Evolutionary conservation across 2,888 invertebrate genomes (phyloP), one percentile per base, ranked within the genome.

Genomic region (Leuctra nigra): DNA sequence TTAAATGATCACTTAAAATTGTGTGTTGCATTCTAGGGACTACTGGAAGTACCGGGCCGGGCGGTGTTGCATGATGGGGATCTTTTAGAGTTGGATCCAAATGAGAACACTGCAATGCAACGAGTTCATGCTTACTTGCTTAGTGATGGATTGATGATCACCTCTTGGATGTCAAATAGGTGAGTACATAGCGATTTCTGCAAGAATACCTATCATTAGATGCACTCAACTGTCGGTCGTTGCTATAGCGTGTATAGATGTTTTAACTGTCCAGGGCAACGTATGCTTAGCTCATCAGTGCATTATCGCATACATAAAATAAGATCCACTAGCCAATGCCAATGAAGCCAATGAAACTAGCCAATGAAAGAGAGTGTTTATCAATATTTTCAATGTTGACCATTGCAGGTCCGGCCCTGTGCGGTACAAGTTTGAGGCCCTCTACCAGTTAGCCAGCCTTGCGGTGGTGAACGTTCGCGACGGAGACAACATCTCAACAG

Each of bases 391-490:
- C n/a, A n/a, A n/a, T n/a, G n/a, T n/a, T n/a, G n/a, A n/a, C n/a
- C 29, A 6, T 66, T 68, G 41, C 58, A 78, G 77, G 61, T 76
- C 86, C 63, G 89, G 90, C 7, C 85, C 87, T 50, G 86, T 87
- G 68, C 81, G 88, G 66, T 92, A 90, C 69, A 85, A 87, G 70
- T 90, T 87, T 75, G 89, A 91, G 72, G 81, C 81, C 9, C 80
- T 87, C 67, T 92, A 91, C 70, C 88, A 91, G 64, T 77, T 93
- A 39, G 91, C 91, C 68, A 91, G 87, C 70, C 76, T 96, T 64
- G 96, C 95, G 20, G 89, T 96, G 23, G 94, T 97, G 0, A 97
- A 97, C 72, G 92, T 96, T 53, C 78, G 90, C 65, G 92, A 96
- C 74, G 78, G 91, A 60, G 92, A 91, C 52, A 88, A 86, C 61